phyloP scores from a whole-genome alignment of 2,797 vertebrate genomes.

The Esox lucius region DNA sequence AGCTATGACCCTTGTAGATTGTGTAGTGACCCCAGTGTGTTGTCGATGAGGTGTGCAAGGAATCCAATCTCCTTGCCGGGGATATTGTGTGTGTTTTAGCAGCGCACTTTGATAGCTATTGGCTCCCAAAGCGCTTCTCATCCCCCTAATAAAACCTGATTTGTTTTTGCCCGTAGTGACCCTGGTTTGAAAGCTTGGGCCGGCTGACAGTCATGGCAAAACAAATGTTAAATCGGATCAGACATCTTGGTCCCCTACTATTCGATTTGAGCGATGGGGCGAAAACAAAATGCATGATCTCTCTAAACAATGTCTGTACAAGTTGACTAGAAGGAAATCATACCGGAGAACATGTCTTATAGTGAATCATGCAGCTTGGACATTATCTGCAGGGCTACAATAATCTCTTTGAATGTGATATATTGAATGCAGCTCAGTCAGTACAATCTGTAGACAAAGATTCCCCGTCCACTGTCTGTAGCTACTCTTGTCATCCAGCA shows the following conservation, averaged over 20 bases:
- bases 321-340: not conserved
- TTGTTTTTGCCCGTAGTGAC: slow-evolving; percentile 61
- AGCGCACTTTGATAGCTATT: slow-evolving; percentile 62
- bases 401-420: not conserved
- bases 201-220: slow-evolving; percentile 22
- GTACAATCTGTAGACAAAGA: slow-evolving; percentile 25
- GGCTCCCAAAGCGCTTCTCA: slow-evolving; percentile 56
- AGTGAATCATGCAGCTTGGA: not conserved
- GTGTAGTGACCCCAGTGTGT: slow-evolving; percentile 64
- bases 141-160: slow-evolving; percentile 57
- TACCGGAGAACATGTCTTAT: not conserved
- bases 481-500: slow-evolving; percentile 39
- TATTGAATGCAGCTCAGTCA: not conserved
- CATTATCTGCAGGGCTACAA: not conserved
- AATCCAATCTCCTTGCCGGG: slow-evolving; percentile 73
- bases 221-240: slow-evolving; percentile 60
- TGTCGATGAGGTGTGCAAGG: slow-evolving; percentile 54
- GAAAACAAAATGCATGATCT: slow-evolving; percentile 5
- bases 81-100: slow-evolving; percentile 69
- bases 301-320: not conserved
- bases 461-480: slow-evolving; percentile 2
- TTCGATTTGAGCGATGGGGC: not conserved
- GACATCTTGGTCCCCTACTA: slow-evolving; percentile 22
- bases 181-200: slow-evolving; percentile 10
- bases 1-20: slow-evolving; percentile 73